phyloP scores from a whole-genome alignment of 2,113 vertebrate genomes.

The Fukomys damarensis region DNA sequence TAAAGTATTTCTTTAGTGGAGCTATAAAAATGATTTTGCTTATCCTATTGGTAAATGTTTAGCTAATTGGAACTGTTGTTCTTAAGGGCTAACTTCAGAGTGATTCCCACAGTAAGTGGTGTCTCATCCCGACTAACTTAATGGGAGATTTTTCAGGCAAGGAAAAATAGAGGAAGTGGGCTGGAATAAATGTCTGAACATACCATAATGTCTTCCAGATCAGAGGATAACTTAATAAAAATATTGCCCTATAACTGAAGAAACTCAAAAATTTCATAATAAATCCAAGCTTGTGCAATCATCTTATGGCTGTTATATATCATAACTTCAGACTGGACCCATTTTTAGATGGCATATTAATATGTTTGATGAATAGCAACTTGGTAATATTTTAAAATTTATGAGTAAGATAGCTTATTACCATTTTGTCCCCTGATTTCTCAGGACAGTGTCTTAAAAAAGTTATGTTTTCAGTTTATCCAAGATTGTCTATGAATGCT shows the following conservation, averaged over 20 bases:
- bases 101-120: not conserved
- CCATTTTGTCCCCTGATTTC: not conserved
- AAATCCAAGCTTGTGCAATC: not conserved
- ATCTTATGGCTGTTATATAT: not conserved
- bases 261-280: not conserved
- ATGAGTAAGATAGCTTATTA: conserved; percentile 5
- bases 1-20: not conserved
- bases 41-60: conserved; percentile 38
- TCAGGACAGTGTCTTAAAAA: not conserved
- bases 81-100: not conserved
- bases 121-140: not conserved
- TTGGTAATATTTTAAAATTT: conserved; percentile 27
- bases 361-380: not conserved
- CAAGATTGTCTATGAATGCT: not conserved
- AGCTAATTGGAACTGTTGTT: not conserved
- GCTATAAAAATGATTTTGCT: conserved; percentile 45
- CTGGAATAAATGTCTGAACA: not conserved
- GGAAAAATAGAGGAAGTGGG: not conserved
- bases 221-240: not conserved
- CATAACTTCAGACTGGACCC: not conserved
- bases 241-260: not conserved
- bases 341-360: not conserved
- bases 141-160: not conserved
- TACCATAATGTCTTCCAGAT: not conserved
- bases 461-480: conserved; percentile 11